phyloP scores from a whole-genome alignment of 2,888 invertebrate genomes.

The Hyposoter dolosus region DNA sequence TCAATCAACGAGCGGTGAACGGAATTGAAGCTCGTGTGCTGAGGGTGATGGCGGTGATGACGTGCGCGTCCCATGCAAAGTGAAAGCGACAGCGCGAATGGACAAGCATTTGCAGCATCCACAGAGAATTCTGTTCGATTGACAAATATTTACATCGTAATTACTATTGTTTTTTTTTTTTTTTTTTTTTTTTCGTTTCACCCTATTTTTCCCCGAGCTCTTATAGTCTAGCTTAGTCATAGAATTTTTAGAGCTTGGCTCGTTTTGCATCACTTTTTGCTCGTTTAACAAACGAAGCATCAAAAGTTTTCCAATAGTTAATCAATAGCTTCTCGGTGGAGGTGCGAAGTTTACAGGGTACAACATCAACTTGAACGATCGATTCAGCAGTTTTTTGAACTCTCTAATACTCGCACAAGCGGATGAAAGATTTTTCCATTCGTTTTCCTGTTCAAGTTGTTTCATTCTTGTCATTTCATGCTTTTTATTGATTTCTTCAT shows the following conservation, averaged over 20 bases:
- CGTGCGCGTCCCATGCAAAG: slow-evolving; percentile 10
- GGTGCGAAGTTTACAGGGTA: background rate
- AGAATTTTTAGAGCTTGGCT: background rate
- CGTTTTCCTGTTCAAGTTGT: background rate
- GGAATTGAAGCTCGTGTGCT: slow-evolving; percentile 57
- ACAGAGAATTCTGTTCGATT: slow-evolving; percentile 9
- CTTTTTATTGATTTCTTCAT: background rate
- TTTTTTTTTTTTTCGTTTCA: background rate
- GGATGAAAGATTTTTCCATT: background rate
- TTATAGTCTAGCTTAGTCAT: background rate
- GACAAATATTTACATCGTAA: slow-evolving; percentile 10
- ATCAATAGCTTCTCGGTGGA: background rate
- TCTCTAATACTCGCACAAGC: background rate
- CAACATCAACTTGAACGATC: background rate
- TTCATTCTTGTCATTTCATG: background rate
- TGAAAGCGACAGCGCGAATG: slow-evolving; percentile 17
- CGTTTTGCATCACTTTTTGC: background rate
- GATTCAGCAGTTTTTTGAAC: background rate
- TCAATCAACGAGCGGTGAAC: slow-evolving; percentile 78
- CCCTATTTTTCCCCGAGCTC: background rate
- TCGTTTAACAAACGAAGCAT: background rate
- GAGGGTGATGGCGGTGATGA: slow-evolving; percentile 26
- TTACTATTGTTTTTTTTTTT: slow-evolving; percentile 7
- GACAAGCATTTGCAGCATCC: slow-evolving; percentile 2
- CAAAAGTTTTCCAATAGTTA: background rate